Percentiles rank a stretch among this genome's conserved stretches.
These are phyloP conservation scores for Pseudomugil gertrudae DNA, from an alignment of 2,797 vertebrate species.

Conservation along the genomic window DNA sequence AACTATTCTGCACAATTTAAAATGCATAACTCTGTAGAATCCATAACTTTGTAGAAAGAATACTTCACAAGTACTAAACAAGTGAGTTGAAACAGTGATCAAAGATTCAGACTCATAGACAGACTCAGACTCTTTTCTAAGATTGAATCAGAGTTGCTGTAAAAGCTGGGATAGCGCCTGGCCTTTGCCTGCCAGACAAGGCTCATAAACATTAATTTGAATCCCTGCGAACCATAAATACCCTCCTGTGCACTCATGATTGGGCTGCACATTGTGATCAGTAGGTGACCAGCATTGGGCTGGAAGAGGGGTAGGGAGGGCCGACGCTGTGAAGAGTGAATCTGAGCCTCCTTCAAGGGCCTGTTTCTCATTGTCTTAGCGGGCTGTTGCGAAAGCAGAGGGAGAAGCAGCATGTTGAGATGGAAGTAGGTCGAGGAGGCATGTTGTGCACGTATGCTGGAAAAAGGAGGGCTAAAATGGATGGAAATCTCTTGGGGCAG, in stretches of 20 bases:
- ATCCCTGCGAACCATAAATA: slow-evolving; percentile 71
- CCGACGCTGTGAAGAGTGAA: slow-evolving; percentile 55
- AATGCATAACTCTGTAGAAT: no score
- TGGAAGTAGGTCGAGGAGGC: slow-evolving; percentile 73
- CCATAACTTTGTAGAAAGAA: slow-evolving; percentile 9
- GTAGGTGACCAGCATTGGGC: slow-evolving; percentile 68
- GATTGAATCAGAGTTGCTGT: slow-evolving; percentile 58
- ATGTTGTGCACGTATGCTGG: slow-evolving; percentile 69
- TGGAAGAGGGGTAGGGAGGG: slow-evolving; percentile 19
- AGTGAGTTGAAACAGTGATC: slow-evolving; percentile 21
- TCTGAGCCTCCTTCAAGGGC: slow-evolving; percentile 61
- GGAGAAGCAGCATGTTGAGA: slow-evolving; percentile 71
- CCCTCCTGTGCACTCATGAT: slow-evolving; percentile 69
- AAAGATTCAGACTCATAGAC: slow-evolving; percentile 29
- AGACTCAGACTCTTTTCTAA: slow-evolving; percentile 41
- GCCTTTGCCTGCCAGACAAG: slow-evolving; percentile 73
- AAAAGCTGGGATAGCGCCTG: slow-evolving; percentile 65
- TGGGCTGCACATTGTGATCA: slow-evolving; percentile 71
- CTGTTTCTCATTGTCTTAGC: slow-evolving; percentile 76
- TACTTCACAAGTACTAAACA: slow-evolving; percentile 25
- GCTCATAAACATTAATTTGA: slow-evolving; percentile 73
- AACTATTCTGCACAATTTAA: no score
- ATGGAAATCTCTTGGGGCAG: slow-evolving; percentile 85
- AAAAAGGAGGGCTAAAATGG: slow-evolving; percentile 75
- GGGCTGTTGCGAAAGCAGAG: slow-evolving; percentile 74